These are phyloP conservation scores for Chaetophractus vellerosus DNA, from an alignment of 2,797 vertebrate genomes.

Conservation along the genomic window DNA sequence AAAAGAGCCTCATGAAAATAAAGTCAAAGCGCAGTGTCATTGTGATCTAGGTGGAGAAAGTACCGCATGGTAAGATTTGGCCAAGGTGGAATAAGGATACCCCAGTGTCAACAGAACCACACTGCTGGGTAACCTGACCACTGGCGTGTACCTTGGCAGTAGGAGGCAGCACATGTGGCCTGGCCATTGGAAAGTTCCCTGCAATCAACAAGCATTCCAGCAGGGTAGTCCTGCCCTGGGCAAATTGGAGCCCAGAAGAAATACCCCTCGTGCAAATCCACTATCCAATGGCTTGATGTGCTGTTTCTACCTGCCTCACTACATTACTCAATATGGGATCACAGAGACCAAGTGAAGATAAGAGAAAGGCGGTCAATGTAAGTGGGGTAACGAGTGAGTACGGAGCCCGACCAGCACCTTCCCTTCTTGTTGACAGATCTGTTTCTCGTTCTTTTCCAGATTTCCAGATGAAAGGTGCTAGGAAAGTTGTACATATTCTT, in stretches of 20 bases:
- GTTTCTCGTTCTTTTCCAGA: slow-evolving; percentile 71
- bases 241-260: not conserved
- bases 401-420: not conserved
- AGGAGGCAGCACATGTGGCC: not conserved
- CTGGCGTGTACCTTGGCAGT: fast-evolving
- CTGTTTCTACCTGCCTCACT: not conserved
- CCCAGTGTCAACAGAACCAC: fast-evolving
- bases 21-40: not conserved
- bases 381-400: not conserved
- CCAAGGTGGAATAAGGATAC: not conserved
- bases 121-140: not conserved
- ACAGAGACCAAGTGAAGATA: not conserved
- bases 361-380: not conserved
- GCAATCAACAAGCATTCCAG: not conserved
- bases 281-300: not conserved
- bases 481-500: slow-evolving; percentile 60
- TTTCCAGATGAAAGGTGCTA: slow-evolving; percentile 74
- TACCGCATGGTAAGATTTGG: fast-evolving
- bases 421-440: slow-evolving; percentile 14
- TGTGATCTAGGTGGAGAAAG: not conserved
- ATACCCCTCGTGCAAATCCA: not conserved
- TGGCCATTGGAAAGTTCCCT: not conserved
- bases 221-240: not conserved
- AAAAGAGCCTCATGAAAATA: not conserved
- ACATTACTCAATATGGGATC: not conserved